These are phyloP conservation scores for Octomys mimax DNA, from an alignment of 2,797 vertebrate species.

Conservation along the genomic window DNA sequence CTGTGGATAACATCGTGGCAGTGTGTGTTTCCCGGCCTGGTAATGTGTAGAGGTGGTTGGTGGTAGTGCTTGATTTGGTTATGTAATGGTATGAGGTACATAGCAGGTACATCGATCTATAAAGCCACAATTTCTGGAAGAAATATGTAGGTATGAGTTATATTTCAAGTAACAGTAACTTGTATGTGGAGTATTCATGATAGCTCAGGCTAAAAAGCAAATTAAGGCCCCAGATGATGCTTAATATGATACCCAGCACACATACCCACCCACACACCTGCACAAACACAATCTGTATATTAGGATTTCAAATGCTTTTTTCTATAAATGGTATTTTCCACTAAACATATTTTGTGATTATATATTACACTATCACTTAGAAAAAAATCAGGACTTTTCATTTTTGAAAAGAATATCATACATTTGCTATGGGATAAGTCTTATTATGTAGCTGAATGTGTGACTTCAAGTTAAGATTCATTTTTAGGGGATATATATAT, in stretches of 20 bases:
- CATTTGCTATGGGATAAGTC: not conserved
- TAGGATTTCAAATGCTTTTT: not conserved
- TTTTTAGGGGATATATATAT: not conserved
- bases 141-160: not conserved
- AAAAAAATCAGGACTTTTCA: not conserved
- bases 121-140: not conserved
- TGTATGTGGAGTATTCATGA: not conserved
- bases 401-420: not conserved
- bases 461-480: not conserved
- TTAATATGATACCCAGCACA: constrained; percentile 5
- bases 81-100: not conserved
- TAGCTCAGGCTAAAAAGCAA: constrained; percentile 10
- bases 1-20: not conserved
- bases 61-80: not conserved
- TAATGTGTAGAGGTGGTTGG: not conserved
- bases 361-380: not conserved
- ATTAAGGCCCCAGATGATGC: not conserved
- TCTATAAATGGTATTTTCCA: not conserved
- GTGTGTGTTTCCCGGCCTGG: not conserved
- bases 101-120: not conserved
- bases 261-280: not conserved
- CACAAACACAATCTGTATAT: not conserved
- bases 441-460: not conserved
- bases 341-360: not conserved
- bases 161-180: not conserved